Evolutionary conservation across 2,113 vertebrate species (phyloP).

Genomic region (Rafetus swinhoei): DNA sequence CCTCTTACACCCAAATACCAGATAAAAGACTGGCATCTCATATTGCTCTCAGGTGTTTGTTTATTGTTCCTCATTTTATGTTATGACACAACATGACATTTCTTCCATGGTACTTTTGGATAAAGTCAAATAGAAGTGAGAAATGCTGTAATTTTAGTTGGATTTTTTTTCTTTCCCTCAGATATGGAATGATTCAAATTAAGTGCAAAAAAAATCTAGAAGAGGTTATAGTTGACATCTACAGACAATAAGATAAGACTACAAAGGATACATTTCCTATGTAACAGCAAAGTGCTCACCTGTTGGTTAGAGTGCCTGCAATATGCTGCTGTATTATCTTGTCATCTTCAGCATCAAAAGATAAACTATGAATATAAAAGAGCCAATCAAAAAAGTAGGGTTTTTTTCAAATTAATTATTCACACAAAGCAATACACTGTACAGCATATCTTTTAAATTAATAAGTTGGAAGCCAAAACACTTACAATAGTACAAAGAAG

Average conservation of each 20-base stretch:
- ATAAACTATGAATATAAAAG: background rate
- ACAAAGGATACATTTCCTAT: slow-evolving; percentile 12
- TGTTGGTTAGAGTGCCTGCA: background rate
- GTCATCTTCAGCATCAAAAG: slow-evolving; percentile 40
- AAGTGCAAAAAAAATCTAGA: slow-evolving; percentile 23
- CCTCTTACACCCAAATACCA: slow-evolving; percentile 26
- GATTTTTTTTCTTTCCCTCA: background rate
- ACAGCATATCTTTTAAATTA: slow-evolving; percentile 15
- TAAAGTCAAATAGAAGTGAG: slow-evolving; percentile 47
- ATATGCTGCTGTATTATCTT: background rate
- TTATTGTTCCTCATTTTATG: slow-evolving; percentile 42
- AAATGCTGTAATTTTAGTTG: slow-evolving; percentile 22
- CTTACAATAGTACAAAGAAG: slow-evolving; percentile 1
- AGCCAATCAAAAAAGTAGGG: background rate
- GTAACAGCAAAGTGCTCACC: background rate
- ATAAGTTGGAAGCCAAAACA: slow-evolving; percentile 26
- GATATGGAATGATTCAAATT: slow-evolving; percentile 14
- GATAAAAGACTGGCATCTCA: slow-evolving; percentile 33
- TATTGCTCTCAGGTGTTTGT: background rate
- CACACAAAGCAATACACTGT: background rate
- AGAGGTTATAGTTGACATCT: slow-evolving; percentile 17
- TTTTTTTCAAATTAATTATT: slow-evolving; percentile 48
- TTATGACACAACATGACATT: slow-evolving; percentile 37
- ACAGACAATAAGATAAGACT: slow-evolving; percentile 21
- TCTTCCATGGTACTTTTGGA: slow-evolving; percentile 40